Evolutionary conservation across 2,113 vertebrate genomes (phyloP).

Genomic region (Eurypyga helias): DNA sequence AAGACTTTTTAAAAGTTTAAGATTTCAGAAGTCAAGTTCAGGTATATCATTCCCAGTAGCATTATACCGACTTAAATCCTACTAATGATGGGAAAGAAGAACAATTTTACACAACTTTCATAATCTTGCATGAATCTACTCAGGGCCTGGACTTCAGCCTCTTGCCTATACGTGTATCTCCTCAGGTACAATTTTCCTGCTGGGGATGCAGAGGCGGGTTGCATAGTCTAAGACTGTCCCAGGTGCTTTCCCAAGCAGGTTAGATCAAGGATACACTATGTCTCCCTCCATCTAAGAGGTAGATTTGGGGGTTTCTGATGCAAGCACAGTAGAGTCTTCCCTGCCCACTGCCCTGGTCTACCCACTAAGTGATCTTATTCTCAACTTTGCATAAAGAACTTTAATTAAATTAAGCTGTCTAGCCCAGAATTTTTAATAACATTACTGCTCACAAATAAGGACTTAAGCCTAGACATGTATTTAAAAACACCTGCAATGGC

Average conservation of each 20-base stretch:
- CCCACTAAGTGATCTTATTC: neutral
- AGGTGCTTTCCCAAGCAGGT: neutral
- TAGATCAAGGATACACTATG: neutral
- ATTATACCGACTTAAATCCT: neutral
- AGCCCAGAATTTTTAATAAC: neutral
- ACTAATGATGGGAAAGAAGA: neutral
- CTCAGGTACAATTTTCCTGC: neutral
- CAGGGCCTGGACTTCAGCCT: neutral
- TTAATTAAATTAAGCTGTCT: neutral
- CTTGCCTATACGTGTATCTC: accelerated
- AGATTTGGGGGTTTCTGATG: neutral
- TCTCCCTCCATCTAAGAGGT: neutral
- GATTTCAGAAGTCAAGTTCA: neutral
- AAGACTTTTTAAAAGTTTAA: neutral
- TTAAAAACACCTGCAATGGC: neutral
- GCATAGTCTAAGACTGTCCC: neutral
- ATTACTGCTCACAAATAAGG: neutral
- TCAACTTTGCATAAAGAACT: neutral
- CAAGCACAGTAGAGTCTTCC: neutral
- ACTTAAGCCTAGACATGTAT: neutral
- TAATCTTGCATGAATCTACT: neutral
- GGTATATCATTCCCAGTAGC: neutral
- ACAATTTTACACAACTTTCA: neutral
- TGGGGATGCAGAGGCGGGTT: neutral
- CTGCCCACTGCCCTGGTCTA: neutral